Evolutionary conservation across 2,888 invertebrate species (phyloP).

Genomic region (Pollenia angustigena): DNA sequence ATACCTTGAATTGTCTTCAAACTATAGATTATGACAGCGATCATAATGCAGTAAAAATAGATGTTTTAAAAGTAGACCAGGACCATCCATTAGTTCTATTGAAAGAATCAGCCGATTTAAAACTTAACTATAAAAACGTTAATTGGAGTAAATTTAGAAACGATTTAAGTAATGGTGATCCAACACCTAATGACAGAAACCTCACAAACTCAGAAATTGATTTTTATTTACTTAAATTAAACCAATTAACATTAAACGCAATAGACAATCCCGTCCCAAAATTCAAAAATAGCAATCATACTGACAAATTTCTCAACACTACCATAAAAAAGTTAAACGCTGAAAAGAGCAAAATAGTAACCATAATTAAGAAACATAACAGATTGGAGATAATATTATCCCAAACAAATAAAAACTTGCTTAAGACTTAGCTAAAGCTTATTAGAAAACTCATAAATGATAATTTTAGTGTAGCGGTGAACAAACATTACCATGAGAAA

Average conservation of each 20-base stretch:
- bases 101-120: neutral
- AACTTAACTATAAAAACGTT: conserved; percentile 13
- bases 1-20: neutral
- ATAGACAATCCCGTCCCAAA: conserved; percentile 24
- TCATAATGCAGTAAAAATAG: no score
- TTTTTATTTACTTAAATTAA: no score
- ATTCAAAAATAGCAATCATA: conserved; percentile 17
- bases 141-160: conserved; percentile 40
- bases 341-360: conserved; percentile 28
- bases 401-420: conserved; percentile 1
- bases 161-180: neutral
- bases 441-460: conserved; percentile 12
- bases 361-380: neutral
- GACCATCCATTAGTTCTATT: conserved; percentile 10
- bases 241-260: no score
- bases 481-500: conserved; percentile 20
- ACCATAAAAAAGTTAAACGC: conserved; percentile 12
- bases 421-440: conserved; percentile 2
- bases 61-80: no score
- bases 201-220: no score
- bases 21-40: no score
- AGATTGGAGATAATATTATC: no score
- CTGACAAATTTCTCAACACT: conserved; percentile 5
- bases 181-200: no score
- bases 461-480: neutral